A percentile compares a stretch with the other conserved stretches of the same genome.
Evolutionary conservation across 2,888 invertebrate species (phyloP).

Genomic region (Helleia helle): DNA sequence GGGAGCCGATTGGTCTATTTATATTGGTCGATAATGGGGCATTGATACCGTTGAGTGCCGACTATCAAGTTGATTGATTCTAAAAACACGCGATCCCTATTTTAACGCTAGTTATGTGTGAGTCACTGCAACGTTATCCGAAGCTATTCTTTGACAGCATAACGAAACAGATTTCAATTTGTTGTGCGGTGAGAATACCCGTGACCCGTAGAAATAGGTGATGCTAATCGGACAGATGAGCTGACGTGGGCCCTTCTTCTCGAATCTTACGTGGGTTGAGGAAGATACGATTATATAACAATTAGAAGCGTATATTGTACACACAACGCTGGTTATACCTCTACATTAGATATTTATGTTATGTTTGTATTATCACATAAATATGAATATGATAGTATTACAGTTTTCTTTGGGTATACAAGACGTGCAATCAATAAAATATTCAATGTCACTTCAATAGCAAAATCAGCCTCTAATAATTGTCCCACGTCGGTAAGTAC

Average conservation of each 20-base stretch:
- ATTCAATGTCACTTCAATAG: too few relatives aligned
- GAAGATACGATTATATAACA: too few relatives aligned
- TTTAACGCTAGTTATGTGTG: slow-evolving; percentile 13
- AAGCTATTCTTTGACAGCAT: slow-evolving; percentile 60
- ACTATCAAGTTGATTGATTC: slow-evolving; percentile 56
- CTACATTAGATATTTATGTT: too few relatives aligned
- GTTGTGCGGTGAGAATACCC: slow-evolving; percentile 47
- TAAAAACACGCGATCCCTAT: slow-evolving; percentile 43
- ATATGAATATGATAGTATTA: too few relatives aligned
- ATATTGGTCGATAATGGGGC: slow-evolving; percentile 44
- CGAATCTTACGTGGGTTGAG: slow-evolving; percentile 21
- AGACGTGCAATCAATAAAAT: too few relatives aligned
- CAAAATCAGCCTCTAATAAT: too few relatives aligned
- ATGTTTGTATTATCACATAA: too few relatives aligned
- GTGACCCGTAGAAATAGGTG: slow-evolving; percentile 62
- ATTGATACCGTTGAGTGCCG: slow-evolving; percentile 55
- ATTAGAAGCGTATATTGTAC: too few relatives aligned
- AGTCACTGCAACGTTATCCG: slow-evolving; percentile 27
- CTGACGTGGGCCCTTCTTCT: slow-evolving; percentile 38
- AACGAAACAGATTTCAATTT: slow-evolving; percentile 69
- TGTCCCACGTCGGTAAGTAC: too few relatives aligned
- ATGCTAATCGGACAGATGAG: slow-evolving; percentile 70
- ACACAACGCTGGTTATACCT: too few relatives aligned
- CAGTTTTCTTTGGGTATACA: too few relatives aligned
- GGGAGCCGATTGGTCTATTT: slow-evolving; percentile 58